Conservation (phyloP, 2,888 invertebrate species). For the Drosophila maculinotata region DNA sequence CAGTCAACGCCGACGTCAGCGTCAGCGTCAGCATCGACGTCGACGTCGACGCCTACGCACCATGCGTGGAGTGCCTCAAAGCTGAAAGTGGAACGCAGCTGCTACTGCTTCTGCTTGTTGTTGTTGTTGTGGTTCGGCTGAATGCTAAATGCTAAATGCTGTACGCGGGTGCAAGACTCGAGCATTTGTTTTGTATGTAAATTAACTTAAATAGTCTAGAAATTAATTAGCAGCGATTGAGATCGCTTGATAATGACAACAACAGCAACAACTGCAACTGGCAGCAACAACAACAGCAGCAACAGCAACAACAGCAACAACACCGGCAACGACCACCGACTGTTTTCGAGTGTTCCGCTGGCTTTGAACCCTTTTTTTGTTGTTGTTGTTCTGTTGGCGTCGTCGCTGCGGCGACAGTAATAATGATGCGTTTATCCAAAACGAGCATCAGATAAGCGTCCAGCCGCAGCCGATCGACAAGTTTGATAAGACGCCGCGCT, state of each 20-base stretch:
- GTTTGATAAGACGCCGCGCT: constrained; percentile 72
- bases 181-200: constrained; percentile 73
- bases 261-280: constrained; percentile 30
- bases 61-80: constrained; percentile 31
- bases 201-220: constrained; percentile 80
- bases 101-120: constrained; percentile 10
- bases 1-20: constrained; percentile 27
- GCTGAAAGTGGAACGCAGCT: constrained; percentile 10
- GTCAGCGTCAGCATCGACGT: constrained; percentile 20
- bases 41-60: constrained; percentile 58
- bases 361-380: constrained; percentile 45
- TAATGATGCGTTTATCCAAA: constrained; percentile 83
- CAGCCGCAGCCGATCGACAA: constrained; percentile 75
- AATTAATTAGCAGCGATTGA: constrained; percentile 81
- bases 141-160: constrained; percentile 26
- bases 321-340: constrained; percentile 51
- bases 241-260: constrained; percentile 74
- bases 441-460: constrained; percentile 82
- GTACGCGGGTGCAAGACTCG: constrained; percentile 67
- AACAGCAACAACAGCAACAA: constrained; percentile 9
- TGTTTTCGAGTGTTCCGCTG: constrained; percentile 45
- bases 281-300: constrained; percentile 10
- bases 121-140: background rate
- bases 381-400: constrained; percentile 22
- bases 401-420: constrained; percentile 74